phyloP scores from a whole-genome alignment of 2,113 vertebrate genomes.

The Poeciliopsis retropinna region DNA sequence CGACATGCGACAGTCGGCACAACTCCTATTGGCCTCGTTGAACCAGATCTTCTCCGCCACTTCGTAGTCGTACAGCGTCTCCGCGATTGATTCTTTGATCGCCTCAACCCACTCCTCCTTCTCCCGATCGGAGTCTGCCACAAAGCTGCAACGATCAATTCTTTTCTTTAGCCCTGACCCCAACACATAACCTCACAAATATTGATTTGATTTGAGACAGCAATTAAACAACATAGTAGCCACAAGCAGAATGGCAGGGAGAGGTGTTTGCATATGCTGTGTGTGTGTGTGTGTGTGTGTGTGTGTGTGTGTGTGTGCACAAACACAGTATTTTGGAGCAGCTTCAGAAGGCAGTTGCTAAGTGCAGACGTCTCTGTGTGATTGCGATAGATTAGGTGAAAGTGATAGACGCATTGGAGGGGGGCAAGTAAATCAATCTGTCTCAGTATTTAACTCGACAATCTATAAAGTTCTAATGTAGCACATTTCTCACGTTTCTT shows the following conservation, averaged over 20 bases:
- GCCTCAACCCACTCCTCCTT: constrained; percentile 96
- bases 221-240: constrained; percentile 79
- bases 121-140: constrained; percentile 91
- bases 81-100: constrained; percentile 93
- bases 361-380: constrained; percentile 38
- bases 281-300: neutral
- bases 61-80: constrained; percentile 98
- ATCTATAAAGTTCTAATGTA: constrained; percentile 54
- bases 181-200: constrained; percentile 67
- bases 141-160: constrained; percentile 92
- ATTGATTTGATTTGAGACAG: constrained; percentile 85
- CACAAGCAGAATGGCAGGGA: constrained; percentile 44
- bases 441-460: constrained; percentile 39
- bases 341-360: constrained; percentile 35
- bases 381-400: constrained; percentile 59
- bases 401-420: constrained; percentile 39
- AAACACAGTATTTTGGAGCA: constrained; percentile 40
- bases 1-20: constrained; percentile 89
- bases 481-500: constrained; percentile 21
- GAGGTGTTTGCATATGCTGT: too few species aligned
- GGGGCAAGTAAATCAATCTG: constrained; percentile 53
- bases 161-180: constrained; percentile 36
- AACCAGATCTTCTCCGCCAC: constrained; percentile 99
- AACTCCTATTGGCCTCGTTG: constrained; percentile 93
- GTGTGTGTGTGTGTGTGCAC: neutral